Evolutionary conservation across 2,888 invertebrate species (phyloP).

Genomic region (Cheilosia grossa): DNA sequence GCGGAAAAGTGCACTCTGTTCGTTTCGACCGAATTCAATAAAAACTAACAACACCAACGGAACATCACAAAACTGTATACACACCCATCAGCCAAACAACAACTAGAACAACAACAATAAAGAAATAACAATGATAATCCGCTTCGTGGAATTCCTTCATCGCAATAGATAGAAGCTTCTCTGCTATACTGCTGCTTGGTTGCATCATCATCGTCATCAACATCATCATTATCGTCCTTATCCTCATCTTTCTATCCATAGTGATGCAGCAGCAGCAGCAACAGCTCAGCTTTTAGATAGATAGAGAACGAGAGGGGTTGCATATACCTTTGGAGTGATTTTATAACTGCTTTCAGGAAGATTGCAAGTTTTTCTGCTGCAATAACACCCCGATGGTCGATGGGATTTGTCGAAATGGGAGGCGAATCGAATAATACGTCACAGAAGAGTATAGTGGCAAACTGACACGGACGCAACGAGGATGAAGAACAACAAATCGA

Average conservation of each 20-base stretch:
- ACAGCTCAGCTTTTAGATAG: conserved; percentile 31
- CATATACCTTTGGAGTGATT: not conserved
- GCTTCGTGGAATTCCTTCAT: conserved; percentile 48
- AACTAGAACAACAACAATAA: conserved; percentile 39
- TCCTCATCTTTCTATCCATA: conserved; percentile 24
- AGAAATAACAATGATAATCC: conserved; percentile 68
- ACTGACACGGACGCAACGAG: conserved; percentile 9
- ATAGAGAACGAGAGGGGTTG: not conserved
- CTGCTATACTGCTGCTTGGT: conserved; percentile 13
- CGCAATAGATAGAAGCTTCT: conserved; percentile 53
- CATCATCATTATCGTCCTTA: conserved; percentile 49
- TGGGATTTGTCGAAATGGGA: conserved; percentile 67
- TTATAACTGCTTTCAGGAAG: conserved; percentile 61
- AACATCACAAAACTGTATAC: conserved; percentile 18
- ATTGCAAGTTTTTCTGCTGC: conserved; percentile 54
- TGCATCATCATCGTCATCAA: conserved; percentile 52
- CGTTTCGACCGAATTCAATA: conserved; percentile 67
- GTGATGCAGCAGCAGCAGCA: conserved; percentile 2
- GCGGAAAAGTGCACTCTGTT: conserved; percentile 76
- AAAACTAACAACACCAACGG: conserved; percentile 65
- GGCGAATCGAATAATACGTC: conserved; percentile 23
- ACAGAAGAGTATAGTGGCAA: conserved; percentile 15
- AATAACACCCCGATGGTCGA: conserved; percentile 51
- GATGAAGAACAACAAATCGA: not conserved
- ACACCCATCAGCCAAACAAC: conserved; percentile 24